phyloP scores from a whole-genome alignment of 2,797 vertebrate species.

The Lerista edwardsae region DNA sequence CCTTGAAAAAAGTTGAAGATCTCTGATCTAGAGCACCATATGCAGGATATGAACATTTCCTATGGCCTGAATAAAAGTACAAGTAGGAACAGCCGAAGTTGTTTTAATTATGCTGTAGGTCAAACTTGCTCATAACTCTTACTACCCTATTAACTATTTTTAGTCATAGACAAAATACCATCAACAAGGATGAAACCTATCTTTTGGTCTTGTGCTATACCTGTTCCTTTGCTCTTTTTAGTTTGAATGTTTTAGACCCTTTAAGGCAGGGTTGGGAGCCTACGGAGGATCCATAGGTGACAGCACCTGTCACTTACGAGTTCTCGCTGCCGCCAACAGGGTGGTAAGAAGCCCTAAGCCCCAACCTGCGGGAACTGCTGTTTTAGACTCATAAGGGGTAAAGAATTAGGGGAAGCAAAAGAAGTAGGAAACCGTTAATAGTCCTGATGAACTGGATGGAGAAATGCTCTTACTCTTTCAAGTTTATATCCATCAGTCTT shows the following conservation, averaged over 20 bases:
- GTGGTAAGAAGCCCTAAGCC: no score
- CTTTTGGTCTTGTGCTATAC: no score
- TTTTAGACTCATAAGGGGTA: background rate
- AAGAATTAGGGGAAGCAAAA: background rate
- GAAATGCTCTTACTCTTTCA: background rate
- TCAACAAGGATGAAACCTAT: background rate
- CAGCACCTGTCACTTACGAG: no score
- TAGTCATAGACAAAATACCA: background rate
- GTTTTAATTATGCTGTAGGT: background rate
- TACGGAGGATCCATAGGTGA: no score
- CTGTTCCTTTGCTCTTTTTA: background rate
- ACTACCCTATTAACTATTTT: background rate
- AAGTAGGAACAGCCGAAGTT: background rate
- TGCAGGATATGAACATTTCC: no score
- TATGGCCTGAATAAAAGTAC: no score
- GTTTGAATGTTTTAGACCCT: no score
- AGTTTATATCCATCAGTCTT: background rate
- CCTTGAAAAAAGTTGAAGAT: no score
- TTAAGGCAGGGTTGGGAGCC: no score
- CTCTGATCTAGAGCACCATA: no score
- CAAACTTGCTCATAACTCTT: background rate
- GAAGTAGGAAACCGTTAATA: background rate
- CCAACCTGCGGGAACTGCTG: no score
- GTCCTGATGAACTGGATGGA: background rate
- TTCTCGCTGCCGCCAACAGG: no score